Evolutionary conservation across 35 echinoderm and acorn worm genomes (phyloP), one percentile per base, ranked within the genome.

Genomic region (Chiridota heheva): DNA sequence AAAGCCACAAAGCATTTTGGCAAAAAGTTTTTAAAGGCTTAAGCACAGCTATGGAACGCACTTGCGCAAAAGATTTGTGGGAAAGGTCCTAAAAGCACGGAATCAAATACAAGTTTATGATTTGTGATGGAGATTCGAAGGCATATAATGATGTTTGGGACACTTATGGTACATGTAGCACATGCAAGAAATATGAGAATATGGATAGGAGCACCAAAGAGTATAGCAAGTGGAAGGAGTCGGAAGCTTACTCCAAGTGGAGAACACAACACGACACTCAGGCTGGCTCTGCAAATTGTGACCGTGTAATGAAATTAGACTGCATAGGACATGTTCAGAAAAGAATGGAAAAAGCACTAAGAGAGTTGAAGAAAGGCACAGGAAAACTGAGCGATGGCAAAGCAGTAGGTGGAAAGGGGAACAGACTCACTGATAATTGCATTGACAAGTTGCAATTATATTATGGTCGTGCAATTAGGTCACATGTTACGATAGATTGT

Each of bases 261-360:
- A 29, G 41, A 37, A 46, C 46, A 49, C 42, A 73, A 51, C 70
- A 73, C 32, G 36, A 73, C 4, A n/a, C n/a, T n/a, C n/a, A n/a
- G n/a, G 28, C 0, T 73, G 44, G 70, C 58, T 59, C 7, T 12
- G 74, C 74, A 40, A 36, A 59, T 2, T 78, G 74, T 24, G 61
- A 78, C 74, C 7, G 74, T 48, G 74, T 78, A 61, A 32, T 40
- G 8, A 78, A 78, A 60, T 22, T 60, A 36, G 55, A 78, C 32
- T 78, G 74, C 57, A 60, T 78, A 27, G 74, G 74, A 22, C 74
- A 78, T 42, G 74, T 78, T 13, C 74, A 78, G 74, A 78, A 78
- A 20, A 53, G 51, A 60, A 60, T 78, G 74, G 74, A 57, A 7
- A 60, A 61, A 24, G 74, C 74, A 4, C 49, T 60, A 42, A 24